Conservation (phyloP, 1,140 invertebrate species). For the Drosophila bifasciata region DNA sequence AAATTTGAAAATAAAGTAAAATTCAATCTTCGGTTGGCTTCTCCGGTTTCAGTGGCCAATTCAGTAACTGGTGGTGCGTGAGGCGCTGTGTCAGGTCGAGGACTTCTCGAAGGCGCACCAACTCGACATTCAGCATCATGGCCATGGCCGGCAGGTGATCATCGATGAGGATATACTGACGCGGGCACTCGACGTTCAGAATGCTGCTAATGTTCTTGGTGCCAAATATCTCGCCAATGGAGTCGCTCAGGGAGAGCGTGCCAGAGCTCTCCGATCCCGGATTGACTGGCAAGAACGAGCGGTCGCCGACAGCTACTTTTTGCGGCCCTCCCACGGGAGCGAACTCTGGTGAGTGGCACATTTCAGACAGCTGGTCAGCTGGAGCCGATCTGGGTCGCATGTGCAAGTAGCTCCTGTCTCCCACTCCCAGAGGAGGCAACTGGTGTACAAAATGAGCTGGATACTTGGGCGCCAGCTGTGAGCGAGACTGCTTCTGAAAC, state of each 20-base stretch:
- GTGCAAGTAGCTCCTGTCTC: not conserved
- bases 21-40: not conserved
- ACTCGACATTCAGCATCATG: constrained; percentile 49
- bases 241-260: constrained; percentile 56
- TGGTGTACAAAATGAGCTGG: constrained; percentile 64
- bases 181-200: constrained; percentile 37
- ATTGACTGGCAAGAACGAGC: constrained; percentile 3
- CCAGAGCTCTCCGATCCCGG: constrained; percentile 27
- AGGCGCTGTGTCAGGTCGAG: constrained; percentile 45
- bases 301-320: not conserved
- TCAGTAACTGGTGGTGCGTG: constrained; percentile 40
- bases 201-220: constrained; percentile 46
- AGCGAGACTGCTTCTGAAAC: not conserved
- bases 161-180: constrained; percentile 44
- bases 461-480: constrained; percentile 45
- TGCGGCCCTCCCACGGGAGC: not conserved
- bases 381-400: not conserved
- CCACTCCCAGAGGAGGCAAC: constrained; percentile 26
- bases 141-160: constrained; percentile 60
- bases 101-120: constrained; percentile 44
- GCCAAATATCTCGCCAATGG: constrained; percentile 59
- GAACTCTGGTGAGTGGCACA: constrained; percentile 13
- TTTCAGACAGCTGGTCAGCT: not conserved
- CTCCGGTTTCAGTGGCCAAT: constrained; percentile 1
- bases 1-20: not conserved